Evolutionary conservation across 2,113 vertebrate genomes (phyloP), one percentile per base, ranked within the genome.

Genomic region (Trichechus manatus): DNA sequence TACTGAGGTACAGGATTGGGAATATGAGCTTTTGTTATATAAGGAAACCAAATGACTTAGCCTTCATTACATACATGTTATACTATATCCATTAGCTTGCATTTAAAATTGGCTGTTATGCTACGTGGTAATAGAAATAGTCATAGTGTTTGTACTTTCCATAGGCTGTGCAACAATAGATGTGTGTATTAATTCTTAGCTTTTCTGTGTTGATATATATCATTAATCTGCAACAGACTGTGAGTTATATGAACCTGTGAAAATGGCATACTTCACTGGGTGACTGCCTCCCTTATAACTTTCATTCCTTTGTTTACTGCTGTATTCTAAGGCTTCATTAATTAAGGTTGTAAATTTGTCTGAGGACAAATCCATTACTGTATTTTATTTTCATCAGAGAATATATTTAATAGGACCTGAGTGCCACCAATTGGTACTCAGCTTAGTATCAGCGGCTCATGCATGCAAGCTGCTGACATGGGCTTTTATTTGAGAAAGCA

Each of bases 341-440:
- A 87, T 94, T 97, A 87, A 89, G 68, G 81, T 63, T 93, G 56
- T 93, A 92, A 81, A 92, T 93, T 89, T 93, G n/a, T 82, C 75
- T 90, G 42, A 63, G 53, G 53, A 75, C 61, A 92, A 77, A 93
- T 77, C 83, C 31, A 59, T 87, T 89, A n/a, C 20, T 70, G 36
- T 87, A 79, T 79, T 97, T 87, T 50, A 44, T 92, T 96, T 61
- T 89, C 77, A 90, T 75, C 72, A 31, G 91, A 95, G 72, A 83
- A 39, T 77, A 14, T 92, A 47, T 80, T 92, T 92, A 85, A 82
- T 87, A 66, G 84, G 39, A 15, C 44, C 25, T 88, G 13, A 90
- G 25, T 90, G 29, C 36, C 20, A 27, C 68, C 61, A 61, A 0
- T 70, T 88, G 80, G 11, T 74, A 42, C 59, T 79, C n/a, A 85